Conservation (phyloP, 2,888 invertebrate species). For the Coecobrya sp. region DNA sequence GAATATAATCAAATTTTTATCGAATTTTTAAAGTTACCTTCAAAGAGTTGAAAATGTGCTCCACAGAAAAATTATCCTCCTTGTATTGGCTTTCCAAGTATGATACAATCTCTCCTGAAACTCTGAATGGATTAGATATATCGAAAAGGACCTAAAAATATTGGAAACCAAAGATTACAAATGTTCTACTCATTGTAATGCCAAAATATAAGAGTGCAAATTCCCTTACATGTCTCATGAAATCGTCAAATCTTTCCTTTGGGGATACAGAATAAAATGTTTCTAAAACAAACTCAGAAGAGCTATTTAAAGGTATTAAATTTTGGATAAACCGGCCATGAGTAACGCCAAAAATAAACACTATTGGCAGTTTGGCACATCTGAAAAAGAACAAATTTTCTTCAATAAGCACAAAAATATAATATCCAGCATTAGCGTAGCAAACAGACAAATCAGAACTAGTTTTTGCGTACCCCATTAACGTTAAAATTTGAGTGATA, state of each 20-base stretch:
- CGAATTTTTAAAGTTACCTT: conserved; percentile 54
- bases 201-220: too few species aligned
- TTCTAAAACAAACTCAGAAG: conserved; percentile 79
- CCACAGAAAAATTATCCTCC: conserved; percentile 80
- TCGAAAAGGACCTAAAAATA: conserved; percentile 77
- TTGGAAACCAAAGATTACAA: too few species aligned
- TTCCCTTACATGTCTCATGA: conserved; percentile 80
- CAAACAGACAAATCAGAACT: not conserved
- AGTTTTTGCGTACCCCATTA: conserved; percentile 78
- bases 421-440: not conserved
- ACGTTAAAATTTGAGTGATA: conserved; percentile 80
- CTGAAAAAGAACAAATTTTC: too few species aligned
- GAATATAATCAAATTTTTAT: too few species aligned
- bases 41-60: conserved; percentile 66
- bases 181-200: too few species aligned
- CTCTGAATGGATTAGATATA: conserved; percentile 56
- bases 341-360: conserved; percentile 82
- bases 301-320: conserved; percentile 78
- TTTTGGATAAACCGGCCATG: conserved; percentile 75
- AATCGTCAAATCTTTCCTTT: conserved; percentile 72
- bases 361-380: conserved; percentile 75
- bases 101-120: conserved; percentile 79
- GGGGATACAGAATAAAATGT: conserved; percentile 78
- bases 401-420: not conserved
- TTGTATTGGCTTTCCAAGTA: conserved; percentile 76